Evolutionary conservation across 2,888 invertebrate species (phyloP), one percentile per base, ranked within the genome.

Genomic region (Eurytoma californica): DNA sequence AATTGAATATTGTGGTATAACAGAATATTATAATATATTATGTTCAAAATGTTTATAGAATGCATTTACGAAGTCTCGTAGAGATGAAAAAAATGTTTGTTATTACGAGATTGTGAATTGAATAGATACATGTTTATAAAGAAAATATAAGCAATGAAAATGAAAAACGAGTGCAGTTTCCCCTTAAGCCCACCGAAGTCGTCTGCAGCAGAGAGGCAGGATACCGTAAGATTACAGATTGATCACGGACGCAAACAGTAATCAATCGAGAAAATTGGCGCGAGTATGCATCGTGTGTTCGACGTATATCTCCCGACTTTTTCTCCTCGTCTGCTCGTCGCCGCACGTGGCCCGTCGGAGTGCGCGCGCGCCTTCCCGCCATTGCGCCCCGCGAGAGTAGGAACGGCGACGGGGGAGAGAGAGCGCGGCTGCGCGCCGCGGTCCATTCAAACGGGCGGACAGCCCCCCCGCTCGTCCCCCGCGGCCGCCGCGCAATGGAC

Each of bases 341-440:
- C 77, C 16, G 83, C 81, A 81, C 77, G 79, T 82, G 81, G 80
- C 63, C 51, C 72, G 74, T 68, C 76, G 49, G 72, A 76, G 77
- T 82, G 80, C 75, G 80, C 80, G 80, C 80, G 83, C 84, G 79
- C 75, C 83, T 87, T 88, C 88, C 87, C 88, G 88, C 88, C 87
- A 87, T 88, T 86, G 87, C 20, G 16, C 13, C n/a, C 39, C 1
- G 3, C 47, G 53, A 30, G 9, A 7, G 55, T 3, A n/a, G 20
- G 4, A 18, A 18, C 20, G 20, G 20, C 12, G 51, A 63, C 5
- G 66, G 2, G 61, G 47, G 24, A 24, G 24, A 24, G 24, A 39
- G 39, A n/a, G 18, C 51, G 51, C 51, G 51, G 18, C 60, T 67
- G 82, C 79, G 82, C 74, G 14, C 73, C 39, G 83, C 84, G 81